Evolutionary conservation across 2,113 vertebrate genomes (phyloP), one percentile per base, ranked within the genome.

Genomic region (Megaleporinus macrocephalus): DNA sequence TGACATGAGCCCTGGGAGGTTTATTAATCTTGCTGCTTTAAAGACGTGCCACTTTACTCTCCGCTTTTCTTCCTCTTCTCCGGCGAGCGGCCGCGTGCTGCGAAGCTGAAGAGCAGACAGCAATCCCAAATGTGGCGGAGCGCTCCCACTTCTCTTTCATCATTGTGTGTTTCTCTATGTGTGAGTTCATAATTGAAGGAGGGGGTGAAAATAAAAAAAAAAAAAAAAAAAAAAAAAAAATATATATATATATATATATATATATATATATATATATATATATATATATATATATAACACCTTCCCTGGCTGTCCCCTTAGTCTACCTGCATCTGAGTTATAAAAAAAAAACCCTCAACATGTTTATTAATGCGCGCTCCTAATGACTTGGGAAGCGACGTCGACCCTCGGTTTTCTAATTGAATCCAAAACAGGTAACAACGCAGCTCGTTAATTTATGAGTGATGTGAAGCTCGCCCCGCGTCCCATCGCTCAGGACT

Each of bases 1-100:
- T 83, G 77, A 83, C 80, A 80, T 80, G 78, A 79, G 78, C 77
- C 74, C 76, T 84, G 72, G 77, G 83, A 53, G 78, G 73, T 76
- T 76, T 80, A 86, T 80, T 77, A 86, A 83, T 86, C 78, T 86
- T 27, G 36, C 14, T 18, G 78, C 78, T 76, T 73, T 66, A 73
- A 80, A 80, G 73, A 86, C 59, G 71, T 73, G 73, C 33, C 62
- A 73, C 72, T 78, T 68, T 84, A 26, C 33, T 29, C n/a, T 77
- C 59, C 27, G 10, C 62, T 74, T 63, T n/a, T 80, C 30, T 73
- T 16, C 29, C 79, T 73, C 65, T 26, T 70, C 76, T 73, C 74
- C 66, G n/a, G 76, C 29, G 61, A 27, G 44, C 30, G 65, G 55
- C 24, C 26, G 12, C 16, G 61, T 5, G 72, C 72, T 84, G 16